Percentiles rank a stretch among this genome's conserved stretches.
Evolutionary conservation across 2,113 vertebrate species (phyloP).

Genomic region (Atlantisia rogersi): DNA sequence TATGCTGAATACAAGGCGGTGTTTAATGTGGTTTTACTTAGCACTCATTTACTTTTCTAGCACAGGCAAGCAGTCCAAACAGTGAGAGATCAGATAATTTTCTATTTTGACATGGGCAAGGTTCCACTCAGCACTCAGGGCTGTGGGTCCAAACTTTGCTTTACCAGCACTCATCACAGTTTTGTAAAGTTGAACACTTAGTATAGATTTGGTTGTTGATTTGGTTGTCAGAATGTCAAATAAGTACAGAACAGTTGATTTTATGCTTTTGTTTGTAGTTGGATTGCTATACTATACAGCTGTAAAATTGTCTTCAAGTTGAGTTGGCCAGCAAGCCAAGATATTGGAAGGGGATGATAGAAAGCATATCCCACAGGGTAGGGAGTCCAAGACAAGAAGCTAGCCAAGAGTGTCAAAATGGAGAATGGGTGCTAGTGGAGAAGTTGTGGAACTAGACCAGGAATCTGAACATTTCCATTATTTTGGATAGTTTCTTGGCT

Average conservation of each 20-base stretch:
- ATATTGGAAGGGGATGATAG: neutral
- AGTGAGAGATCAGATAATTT: neutral
- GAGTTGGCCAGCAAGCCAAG: neutral
- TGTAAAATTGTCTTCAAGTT: neutral
- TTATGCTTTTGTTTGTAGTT: neutral
- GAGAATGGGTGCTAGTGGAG: neutral
- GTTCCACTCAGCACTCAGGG: neutral
- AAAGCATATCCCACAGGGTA: neutral
- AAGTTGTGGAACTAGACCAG: neutral
- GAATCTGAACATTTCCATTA: neutral
- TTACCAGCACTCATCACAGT: neutral
- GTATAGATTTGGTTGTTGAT: neutral
- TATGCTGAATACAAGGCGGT: neutral
- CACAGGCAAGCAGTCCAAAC: neutral
- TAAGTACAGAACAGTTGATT: neutral
- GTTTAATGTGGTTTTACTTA: neutral
- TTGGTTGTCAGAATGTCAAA: neutral
- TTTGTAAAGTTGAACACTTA: neutral
- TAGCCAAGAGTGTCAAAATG: neutral
- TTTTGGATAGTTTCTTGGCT: neutral
- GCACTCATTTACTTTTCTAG: neutral
- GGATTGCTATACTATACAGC: neutral
- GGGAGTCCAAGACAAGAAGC: neutral
- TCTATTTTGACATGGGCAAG: neutral
- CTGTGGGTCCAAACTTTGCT: neutral